Evolutionary conservation across 2,888 invertebrate species (phyloP).

Genomic region (Shargacucullia verbasci): DNA sequence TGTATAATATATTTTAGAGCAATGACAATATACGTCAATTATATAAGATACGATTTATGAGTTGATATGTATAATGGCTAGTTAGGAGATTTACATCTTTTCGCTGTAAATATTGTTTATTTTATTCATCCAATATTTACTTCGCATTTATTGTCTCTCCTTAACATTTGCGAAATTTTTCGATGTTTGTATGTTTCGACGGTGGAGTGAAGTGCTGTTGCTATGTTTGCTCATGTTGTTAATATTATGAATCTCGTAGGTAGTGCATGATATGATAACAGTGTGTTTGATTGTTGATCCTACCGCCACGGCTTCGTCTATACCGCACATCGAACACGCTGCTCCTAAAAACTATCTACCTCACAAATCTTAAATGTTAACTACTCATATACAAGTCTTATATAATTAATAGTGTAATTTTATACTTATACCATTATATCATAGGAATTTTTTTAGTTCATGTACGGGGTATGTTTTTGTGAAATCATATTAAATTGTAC

Average conservation of each 20-base stretch:
- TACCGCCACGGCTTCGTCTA: conserved; percentile 76
- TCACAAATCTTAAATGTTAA: conserved; percentile 76
- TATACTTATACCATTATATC: conserved; percentile 85
- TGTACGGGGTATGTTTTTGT: conserved; percentile 87
- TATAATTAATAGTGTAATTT: conserved; percentile 81
- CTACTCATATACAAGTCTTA: conserved; percentile 80
- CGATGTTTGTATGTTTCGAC: conserved; percentile 60
- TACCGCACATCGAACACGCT: conserved; percentile 59
- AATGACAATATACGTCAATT: conserved; percentile 85
- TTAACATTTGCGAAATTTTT: conserved; percentile 36
- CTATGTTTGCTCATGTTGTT: conserved; percentile 70
- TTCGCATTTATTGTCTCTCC: conserved; percentile 53
- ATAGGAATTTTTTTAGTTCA: conserved; percentile 84
- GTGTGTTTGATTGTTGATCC: conserved; percentile 62
- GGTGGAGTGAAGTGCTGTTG: conserved; percentile 59
- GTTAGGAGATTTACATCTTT: conserved; percentile 55
- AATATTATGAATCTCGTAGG: conserved; percentile 79
- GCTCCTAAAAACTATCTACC: conserved; percentile 76
- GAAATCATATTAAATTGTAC: conserved; percentile 88
- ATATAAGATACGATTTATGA: conserved; percentile 76
- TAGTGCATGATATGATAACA: conserved; percentile 64
- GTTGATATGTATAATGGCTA: conserved; percentile 60
- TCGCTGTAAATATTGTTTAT: conserved; percentile 67
- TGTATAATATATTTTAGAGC: conserved; percentile 71
- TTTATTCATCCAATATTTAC: conserved; percentile 56